Evolutionary conservation across 2,888 invertebrate genomes (phyloP).

Genomic region (Troides helena): DNA sequence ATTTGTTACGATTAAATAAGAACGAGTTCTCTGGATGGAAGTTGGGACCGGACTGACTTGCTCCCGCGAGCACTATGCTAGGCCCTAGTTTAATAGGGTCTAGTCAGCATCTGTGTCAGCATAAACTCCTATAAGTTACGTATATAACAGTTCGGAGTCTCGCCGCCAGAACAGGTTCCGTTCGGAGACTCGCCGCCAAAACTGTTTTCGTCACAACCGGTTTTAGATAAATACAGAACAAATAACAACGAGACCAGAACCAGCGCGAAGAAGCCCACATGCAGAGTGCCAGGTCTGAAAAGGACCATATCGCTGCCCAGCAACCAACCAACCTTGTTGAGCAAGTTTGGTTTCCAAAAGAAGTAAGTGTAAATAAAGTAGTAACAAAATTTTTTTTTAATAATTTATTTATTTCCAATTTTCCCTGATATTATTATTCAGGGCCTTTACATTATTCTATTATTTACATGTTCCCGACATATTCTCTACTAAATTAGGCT

Average conservation of each 20-base stretch:
- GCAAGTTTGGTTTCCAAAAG: conserved; percentile 84
- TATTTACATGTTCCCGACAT: too few relatives aligned
- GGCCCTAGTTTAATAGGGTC: too few relatives aligned
- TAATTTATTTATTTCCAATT: too few relatives aligned
- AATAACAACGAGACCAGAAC: conserved; percentile 25
- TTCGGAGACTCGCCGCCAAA: conserved; percentile 50
- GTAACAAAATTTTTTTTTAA: neutral
- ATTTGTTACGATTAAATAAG: too few relatives aligned
- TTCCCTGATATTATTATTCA: too few relatives aligned
- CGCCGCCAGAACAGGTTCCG: conserved; percentile 48
- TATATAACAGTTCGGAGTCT: conserved; percentile 53
- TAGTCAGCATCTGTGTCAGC: too few relatives aligned
- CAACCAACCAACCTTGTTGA: conserved; percentile 81
- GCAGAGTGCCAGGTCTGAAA: conserved; percentile 55
- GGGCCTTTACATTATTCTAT: too few relatives aligned
- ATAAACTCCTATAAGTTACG: too few relatives aligned
- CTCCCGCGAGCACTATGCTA: too few relatives aligned
- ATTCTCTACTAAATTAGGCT: too few relatives aligned
- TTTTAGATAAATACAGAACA: conserved; percentile 25
- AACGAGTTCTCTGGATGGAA: too few relatives aligned
- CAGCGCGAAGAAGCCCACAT: conserved; percentile 44
- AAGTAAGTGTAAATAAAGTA: conserved; percentile 59
- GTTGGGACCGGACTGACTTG: too few relatives aligned
- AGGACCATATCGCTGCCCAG: conserved; percentile 53
- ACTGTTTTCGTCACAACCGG: conserved; percentile 29